Evolutionary conservation across 1,140 invertebrate species (phyloP).

Genomic region (Apolygus lucorum): DNA sequence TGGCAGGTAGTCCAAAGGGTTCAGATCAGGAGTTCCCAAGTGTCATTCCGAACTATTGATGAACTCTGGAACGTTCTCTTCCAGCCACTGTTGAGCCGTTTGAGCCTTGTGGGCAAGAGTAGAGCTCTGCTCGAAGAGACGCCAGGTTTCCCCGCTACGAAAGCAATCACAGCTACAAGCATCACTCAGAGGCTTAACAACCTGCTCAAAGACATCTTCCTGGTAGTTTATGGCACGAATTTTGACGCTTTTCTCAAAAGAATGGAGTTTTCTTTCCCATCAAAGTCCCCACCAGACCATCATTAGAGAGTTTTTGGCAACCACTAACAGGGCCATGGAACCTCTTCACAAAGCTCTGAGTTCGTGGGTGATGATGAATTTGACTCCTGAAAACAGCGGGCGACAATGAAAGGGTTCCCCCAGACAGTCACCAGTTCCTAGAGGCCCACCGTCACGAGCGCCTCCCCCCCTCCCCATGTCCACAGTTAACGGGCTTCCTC

Average conservation of each 20-base stretch:
- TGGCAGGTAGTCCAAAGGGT: neutral
- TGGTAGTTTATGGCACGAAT: neutral
- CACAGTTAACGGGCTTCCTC: too few relatives aligned
- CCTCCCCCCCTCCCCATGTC: too few relatives aligned
- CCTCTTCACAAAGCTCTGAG: too few relatives aligned
- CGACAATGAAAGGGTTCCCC: too few relatives aligned
- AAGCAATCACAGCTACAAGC: too few relatives aligned
- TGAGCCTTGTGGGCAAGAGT: conserved; percentile 9
- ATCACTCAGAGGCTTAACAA: neutral
- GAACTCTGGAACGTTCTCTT: neutral
- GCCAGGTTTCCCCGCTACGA: neutral
- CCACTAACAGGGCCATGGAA: neutral
- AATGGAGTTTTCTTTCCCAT: neutral
- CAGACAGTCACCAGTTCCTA: too few relatives aligned
- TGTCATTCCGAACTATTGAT: too few relatives aligned
- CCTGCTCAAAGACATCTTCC: neutral
- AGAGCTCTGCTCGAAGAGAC: conserved; percentile 14
- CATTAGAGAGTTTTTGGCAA: neutral
- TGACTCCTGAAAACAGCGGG: too few relatives aligned
- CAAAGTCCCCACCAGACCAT: neutral
- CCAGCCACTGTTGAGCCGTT: neutral
- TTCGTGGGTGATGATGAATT: too few relatives aligned
- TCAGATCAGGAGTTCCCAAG: too few relatives aligned
- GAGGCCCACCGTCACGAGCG: too few relatives aligned
- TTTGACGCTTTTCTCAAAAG: neutral